Percentiles rank a stretch among this genome's conserved stretches.
Evolutionary conservation across 1,140 invertebrate species (phyloP).

Genomic region (Cepaea nemoralis): DNA sequence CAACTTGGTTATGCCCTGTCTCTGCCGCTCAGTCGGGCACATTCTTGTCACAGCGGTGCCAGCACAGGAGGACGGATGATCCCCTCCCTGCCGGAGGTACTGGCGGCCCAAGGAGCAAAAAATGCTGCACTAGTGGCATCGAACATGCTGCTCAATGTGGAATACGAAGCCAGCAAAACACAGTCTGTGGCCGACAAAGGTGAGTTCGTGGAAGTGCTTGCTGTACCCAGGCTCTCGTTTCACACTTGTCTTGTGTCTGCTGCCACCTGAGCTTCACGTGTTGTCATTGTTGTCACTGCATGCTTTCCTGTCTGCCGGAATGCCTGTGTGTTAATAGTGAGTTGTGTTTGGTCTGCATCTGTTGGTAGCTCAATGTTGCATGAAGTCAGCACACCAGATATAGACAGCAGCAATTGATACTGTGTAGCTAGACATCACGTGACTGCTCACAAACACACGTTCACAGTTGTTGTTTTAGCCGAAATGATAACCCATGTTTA

Average conservation of each 20-base stretch:
- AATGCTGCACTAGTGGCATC: slow-evolving; percentile 89
- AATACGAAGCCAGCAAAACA: slow-evolving; percentile 57
- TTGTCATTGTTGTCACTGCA: neutral
- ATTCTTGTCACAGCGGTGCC: slow-evolving; percentile 62
- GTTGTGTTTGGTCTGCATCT: no score
- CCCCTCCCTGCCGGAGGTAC: slow-evolving; percentile 77
- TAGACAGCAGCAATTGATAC: no score
- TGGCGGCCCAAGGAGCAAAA: slow-evolving; percentile 89
- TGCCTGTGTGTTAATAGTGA: no score
- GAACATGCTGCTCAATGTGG: slow-evolving; percentile 61
- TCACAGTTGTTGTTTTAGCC: no score
- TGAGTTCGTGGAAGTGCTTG: slow-evolving; percentile 67
- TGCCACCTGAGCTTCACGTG: neutral
- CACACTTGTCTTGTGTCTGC: neutral
- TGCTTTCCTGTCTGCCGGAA: no score
- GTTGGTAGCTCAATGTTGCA: no score
- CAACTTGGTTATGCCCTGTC: slow-evolving; percentile 47
- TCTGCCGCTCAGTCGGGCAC: slow-evolving; percentile 55
- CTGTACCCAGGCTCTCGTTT: slow-evolving; percentile 11
- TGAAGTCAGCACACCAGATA: no score
- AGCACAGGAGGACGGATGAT: slow-evolving; percentile 51
- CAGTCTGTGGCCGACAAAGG: slow-evolving; percentile 63
- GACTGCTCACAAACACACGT: no score
- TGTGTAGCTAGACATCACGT: no score
- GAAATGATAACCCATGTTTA: no score